A percentile compares a stretch with the other conserved stretches of the same genome.
Conservation (phyloP, 2,888 invertebrate genomes). For the Halictus quadricinctus region DNA sequence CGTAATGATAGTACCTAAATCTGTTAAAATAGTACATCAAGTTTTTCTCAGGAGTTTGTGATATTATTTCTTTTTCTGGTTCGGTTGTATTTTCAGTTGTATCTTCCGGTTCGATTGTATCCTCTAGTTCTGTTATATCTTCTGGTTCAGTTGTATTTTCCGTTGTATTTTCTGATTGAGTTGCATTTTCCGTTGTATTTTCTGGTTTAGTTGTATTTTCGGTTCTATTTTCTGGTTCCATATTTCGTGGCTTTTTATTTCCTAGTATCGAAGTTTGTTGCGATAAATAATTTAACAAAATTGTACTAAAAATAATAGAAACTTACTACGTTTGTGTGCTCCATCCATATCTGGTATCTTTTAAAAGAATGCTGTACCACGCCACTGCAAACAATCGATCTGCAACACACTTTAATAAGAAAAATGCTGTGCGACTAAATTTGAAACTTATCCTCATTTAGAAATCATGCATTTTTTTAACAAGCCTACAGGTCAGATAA, state of each 20-base stretch:
- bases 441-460: background rate
- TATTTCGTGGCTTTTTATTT: background rate
- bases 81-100: background rate
- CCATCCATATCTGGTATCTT: background rate
- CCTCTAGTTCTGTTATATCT: too few species aligned
- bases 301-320: background rate
- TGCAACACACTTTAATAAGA: constrained; percentile 9
- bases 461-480: background rate
- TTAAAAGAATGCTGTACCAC: background rate
- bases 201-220: background rate
- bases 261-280: constrained; percentile 35
- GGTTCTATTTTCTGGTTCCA: background rate
- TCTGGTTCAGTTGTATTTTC: background rate
- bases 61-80: constrained; percentile 6
- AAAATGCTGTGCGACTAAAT: background rate
- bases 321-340: constrained; percentile 34
- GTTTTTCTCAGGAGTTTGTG: constrained; percentile 11
- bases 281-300: background rate
- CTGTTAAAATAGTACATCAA: constrained; percentile 71
- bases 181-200: background rate
- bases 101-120: background rate
- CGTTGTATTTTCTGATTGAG: background rate
- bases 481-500: background rate
- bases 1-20: constrained; percentile 71
- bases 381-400: background rate